These are phyloP conservation scores for Herpetotheres cachinnans DNA, from an alignment of 2,113 vertebrate genomes.

Conservation along the genomic window DNA sequence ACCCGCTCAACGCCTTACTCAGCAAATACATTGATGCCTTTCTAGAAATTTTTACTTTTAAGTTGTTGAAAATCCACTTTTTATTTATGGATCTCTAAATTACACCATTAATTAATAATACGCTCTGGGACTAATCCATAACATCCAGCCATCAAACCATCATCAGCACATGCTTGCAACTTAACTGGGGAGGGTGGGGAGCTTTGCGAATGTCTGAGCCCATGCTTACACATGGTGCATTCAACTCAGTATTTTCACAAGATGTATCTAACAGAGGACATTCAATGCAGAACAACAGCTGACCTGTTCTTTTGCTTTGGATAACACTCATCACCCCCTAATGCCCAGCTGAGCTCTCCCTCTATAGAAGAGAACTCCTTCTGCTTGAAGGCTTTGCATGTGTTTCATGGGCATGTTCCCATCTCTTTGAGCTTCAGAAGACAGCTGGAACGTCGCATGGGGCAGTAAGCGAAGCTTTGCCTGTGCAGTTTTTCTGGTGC, in stretches of 20 bases:
- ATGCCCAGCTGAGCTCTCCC: not conserved
- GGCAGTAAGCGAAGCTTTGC: not conserved
- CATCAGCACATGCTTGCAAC: not conserved
- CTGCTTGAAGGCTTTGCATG: not conserved
- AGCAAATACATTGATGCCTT: conserved; percentile 76
- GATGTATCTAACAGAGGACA: not conserved
- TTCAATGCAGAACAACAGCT: not conserved
- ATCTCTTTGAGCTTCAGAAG: not conserved
- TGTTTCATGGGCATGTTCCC: not conserved
- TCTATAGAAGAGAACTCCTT: not conserved
- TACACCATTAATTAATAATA: not conserved
- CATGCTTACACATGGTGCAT: fast-evolving
- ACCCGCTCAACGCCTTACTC: conserved; percentile 73
- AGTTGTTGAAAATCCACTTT: conserved; percentile 44
- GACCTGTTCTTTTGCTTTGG: not conserved
- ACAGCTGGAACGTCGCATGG: not conserved
- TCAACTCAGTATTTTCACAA: not conserved
- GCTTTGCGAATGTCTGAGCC: not conserved
- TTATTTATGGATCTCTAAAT: conserved; percentile 45
- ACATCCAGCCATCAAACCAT: not conserved
- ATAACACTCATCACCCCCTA: not conserved
- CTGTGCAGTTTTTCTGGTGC: not conserved
- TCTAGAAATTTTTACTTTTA: conserved; percentile 53
- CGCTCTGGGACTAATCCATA: not conserved
- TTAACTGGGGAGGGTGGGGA: not conserved